A percentile compares a stretch with the other conserved stretches of the same genome.
These are phyloP conservation scores for Aporophyla nigra DNA, from an alignment of 2,888 invertebrate genomes.

Conservation along the genomic window DNA sequence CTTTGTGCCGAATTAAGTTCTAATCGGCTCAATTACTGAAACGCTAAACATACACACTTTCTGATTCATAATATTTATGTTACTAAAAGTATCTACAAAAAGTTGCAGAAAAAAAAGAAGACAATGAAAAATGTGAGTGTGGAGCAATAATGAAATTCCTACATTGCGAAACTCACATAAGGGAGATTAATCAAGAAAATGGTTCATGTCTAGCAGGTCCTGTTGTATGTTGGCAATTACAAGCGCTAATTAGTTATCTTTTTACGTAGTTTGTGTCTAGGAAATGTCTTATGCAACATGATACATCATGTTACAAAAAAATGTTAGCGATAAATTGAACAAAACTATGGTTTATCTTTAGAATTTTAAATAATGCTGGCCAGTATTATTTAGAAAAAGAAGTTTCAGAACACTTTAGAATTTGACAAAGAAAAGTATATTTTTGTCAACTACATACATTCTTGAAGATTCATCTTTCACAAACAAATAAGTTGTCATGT, in stretches of 20 bases:
- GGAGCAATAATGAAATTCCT: conserved; percentile 62
- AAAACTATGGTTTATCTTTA: not conserved
- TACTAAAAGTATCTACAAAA: conserved; percentile 4
- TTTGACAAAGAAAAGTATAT: not conserved
- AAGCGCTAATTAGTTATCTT: conserved; percentile 44
- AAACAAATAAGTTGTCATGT: not conserved
- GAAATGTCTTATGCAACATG: conserved; percentile 15
- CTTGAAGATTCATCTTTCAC: not conserved
- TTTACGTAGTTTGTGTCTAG: conserved; percentile 37
- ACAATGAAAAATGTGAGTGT: conserved; percentile 35
- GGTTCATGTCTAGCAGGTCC: conserved; percentile 60
- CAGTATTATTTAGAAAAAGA: not conserved
- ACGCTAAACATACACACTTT: not conserved
- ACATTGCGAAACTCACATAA: conserved; percentile 61
- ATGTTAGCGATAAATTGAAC: not conserved
- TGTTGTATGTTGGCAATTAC: conserved; percentile 57
- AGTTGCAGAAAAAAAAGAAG: conserved; percentile 1
- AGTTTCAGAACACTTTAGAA: too few species aligned
- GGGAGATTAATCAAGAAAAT: conserved; percentile 72
- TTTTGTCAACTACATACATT: not conserved
- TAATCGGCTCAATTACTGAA: too few species aligned
- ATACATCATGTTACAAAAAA: not conserved
- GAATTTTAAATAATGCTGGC: not conserved
- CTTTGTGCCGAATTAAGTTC: too few species aligned
- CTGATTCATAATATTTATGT: not conserved